A percentile compares a stretch with the other conserved stretches of the same genome.
These are phyloP conservation scores for Hiodon tergisus DNA, from an alignment of 2,113 vertebrate species.

Conservation along the genomic window DNA sequence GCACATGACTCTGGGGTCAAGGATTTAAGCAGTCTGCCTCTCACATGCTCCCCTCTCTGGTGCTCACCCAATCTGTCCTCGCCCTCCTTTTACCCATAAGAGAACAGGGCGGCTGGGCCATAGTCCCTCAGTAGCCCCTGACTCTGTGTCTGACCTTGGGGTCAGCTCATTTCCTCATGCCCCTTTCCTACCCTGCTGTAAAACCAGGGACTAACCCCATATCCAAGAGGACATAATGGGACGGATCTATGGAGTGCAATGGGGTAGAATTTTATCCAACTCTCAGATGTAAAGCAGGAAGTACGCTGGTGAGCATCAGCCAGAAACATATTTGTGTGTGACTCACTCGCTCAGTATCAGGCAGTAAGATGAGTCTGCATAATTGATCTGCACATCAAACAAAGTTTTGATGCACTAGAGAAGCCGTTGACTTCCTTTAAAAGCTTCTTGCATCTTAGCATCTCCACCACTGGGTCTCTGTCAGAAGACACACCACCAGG, in stretches of 20 bases:
- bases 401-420: constrained; percentile 34
- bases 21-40: constrained; percentile 35
- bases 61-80: constrained; percentile 27
- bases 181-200: constrained; percentile 68
- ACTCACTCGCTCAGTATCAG: too few relatives aligned
- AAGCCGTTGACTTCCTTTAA: constrained; percentile 46
- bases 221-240: constrained; percentile 55
- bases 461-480: constrained; percentile 37
- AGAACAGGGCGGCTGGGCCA: constrained; percentile 41
- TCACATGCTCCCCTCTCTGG: constrained; percentile 25
- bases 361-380: too few relatives aligned
- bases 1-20: constrained; percentile 58
- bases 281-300: not conserved
- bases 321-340: not conserved
- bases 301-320: not conserved
- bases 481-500: constrained; percentile 41
- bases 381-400: constrained; percentile 1
- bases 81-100: constrained; percentile 33
- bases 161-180: constrained; percentile 75
- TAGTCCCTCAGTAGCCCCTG: constrained; percentile 52
- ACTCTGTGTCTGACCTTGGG: constrained; percentile 60
- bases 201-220: constrained; percentile 52
- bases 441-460: constrained; percentile 40
- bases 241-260: constrained; percentile 38
- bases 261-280: not conserved